phyloP scores from a whole-genome alignment of 2,888 invertebrate genomes.

The Drosophila melanocephala region DNA sequence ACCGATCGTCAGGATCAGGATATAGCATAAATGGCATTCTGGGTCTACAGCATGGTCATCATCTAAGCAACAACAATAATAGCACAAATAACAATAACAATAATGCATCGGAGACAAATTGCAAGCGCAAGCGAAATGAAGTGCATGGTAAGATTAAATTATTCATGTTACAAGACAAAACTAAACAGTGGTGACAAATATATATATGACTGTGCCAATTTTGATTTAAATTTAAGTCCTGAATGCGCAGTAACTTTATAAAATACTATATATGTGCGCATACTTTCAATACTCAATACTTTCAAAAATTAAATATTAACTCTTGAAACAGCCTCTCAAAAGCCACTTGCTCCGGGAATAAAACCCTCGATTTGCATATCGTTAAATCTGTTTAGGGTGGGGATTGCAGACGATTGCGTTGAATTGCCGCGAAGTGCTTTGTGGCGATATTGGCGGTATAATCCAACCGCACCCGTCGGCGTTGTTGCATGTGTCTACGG shows the following conservation, averaged over 20 bases:
- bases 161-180: background rate
- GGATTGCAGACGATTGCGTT: background rate
- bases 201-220: background rate
- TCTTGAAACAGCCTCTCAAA: background rate
- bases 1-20: conserved; percentile 86
- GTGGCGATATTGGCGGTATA: conserved; percentile 38
- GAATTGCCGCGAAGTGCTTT: conserved; percentile 20
- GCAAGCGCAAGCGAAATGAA: conserved; percentile 93
- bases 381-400: conserved; percentile 2
- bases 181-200: background rate
- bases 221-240: background rate
- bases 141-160: conserved; percentile 90
- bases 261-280: background rate
- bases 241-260: background rate
- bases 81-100: conserved; percentile 51
- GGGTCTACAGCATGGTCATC: conserved; percentile 79
- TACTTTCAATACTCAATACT: background rate
- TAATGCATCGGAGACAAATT: conserved; percentile 87
- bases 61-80: conserved; percentile 70
- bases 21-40: conserved; percentile 98
- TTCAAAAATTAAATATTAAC: background rate
- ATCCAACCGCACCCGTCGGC: conserved; percentile 36
- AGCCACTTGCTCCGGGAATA: background rate
- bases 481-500: conserved; percentile 17
- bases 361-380: conserved; percentile 39